phyloP scores from a whole-genome alignment of 2,113 vertebrate species.

The Campylomormyrus tamandua region DNA sequence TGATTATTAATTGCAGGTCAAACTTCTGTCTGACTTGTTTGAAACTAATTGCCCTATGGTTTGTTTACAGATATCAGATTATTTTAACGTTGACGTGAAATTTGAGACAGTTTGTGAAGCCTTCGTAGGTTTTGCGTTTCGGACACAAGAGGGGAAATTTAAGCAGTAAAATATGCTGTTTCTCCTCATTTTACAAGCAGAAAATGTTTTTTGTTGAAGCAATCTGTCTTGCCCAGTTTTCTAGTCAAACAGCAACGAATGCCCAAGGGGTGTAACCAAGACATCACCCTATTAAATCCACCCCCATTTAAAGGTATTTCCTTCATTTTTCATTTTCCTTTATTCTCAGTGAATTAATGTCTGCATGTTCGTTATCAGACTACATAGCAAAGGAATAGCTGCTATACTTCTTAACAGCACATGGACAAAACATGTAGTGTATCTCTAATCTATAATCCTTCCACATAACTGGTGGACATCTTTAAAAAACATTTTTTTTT shows the following conservation, averaged over 20 bases:
- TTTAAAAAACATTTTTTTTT: neutral
- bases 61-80: neutral
- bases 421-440: neutral
- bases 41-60: neutral
- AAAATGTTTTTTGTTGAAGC: neutral
- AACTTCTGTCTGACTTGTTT: neutral
- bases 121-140: neutral
- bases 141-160: neutral
- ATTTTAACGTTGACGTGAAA: neutral
- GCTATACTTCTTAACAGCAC: neutral
- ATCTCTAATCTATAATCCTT: neutral
- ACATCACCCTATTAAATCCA: neutral
- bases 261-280: neutral
- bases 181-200: neutral
- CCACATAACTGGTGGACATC: neutral
- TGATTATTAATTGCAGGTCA: neutral
- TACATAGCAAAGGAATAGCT: neutral
- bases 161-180: neutral
- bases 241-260: neutral
- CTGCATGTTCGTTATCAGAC: neutral
- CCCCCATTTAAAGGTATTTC: neutral
- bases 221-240: neutral
- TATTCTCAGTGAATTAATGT: neutral
- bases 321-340: neutral
- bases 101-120: neutral